These are phyloP conservation scores for Lepus timidus DNA, from an alignment of 2,113 vertebrate species.

Conservation along the genomic window DNA sequence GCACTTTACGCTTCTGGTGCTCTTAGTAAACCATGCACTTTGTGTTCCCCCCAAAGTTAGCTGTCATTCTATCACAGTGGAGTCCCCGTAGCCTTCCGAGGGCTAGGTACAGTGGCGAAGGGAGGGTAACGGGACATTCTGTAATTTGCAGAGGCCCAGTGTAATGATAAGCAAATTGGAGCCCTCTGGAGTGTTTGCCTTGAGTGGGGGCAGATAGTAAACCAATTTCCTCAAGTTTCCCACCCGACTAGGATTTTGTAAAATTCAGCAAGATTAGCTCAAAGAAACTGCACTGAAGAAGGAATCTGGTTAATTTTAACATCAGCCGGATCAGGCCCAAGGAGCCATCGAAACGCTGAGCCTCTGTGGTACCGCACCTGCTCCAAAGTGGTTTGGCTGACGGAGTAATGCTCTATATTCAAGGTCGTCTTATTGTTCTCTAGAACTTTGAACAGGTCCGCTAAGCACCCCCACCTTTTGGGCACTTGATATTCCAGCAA, in stretches of 20 bases:
- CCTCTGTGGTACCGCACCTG: conserved; percentile 75
- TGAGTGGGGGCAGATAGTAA: background rate
- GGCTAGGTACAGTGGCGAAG: background rate
- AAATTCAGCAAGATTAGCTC: background rate
- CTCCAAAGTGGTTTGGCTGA: conserved; percentile 85
- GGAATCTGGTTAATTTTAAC: background rate
- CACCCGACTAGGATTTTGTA: background rate
- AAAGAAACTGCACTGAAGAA: background rate
- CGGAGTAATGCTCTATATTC: conserved; percentile 84
- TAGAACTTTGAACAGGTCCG: conserved; percentile 85
- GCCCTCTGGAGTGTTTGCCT: rapidly evolving
- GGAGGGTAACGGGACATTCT: rapidly evolving
- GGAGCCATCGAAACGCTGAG: background rate
- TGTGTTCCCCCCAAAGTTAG: background rate
- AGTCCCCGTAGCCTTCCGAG: background rate
- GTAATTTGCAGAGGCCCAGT: rapidly evolving
- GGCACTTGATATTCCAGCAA: conserved; percentile 83
- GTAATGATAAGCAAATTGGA: background rate
- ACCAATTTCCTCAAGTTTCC: background rate
- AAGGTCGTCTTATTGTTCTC: conserved; percentile 81
- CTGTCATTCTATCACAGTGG: too few relatives aligned
- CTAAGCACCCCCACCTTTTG: conserved; percentile 74
- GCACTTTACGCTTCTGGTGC: background rate
- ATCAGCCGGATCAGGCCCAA: too few relatives aligned
- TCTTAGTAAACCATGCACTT: background rate